Percentiles rank a stretch among this genome's conserved stretches.
Evolutionary conservation across 64 coral and sea anemone species (phyloP).

Genomic region (Astreopora myriophthalma): DNA sequence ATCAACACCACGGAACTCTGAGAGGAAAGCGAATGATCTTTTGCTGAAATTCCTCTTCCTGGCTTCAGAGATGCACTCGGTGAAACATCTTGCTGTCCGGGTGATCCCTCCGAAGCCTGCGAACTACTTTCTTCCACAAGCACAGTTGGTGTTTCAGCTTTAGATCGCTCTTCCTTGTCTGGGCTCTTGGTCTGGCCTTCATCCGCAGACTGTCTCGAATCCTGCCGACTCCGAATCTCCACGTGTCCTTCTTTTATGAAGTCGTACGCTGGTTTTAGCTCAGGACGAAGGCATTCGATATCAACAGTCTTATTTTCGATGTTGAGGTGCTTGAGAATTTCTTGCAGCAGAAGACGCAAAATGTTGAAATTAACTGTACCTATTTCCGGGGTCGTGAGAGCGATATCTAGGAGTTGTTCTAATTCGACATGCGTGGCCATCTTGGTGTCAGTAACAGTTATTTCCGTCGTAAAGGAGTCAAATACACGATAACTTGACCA

Average conservation of each 20-base stretch:
- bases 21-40: not conserved
- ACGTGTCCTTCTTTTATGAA: conserved; percentile 66
- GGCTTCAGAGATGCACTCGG: not conserved
- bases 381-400: conserved; percentile 73
- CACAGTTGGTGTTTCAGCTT: not conserved
- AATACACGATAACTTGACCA: not conserved
- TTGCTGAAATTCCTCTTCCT: not conserved
- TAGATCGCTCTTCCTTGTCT: not conserved
- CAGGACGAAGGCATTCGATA: conserved; percentile 40
- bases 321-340: conserved; percentile 74
- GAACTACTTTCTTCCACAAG: not conserved
- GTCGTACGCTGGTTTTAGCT: conserved; percentile 69
- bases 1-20: conserved; percentile 37
- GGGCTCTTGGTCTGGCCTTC: not conserved
- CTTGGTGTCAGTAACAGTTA: not conserved
- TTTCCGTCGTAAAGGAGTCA: not conserved
- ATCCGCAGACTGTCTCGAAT: no score
- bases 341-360: conserved; percentile 72
- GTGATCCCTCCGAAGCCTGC: not conserved
- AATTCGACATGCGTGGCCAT: conserved; percentile 76
- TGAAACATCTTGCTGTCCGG: not conserved
- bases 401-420: conserved; percentile 78
- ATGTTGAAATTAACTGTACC: conserved; percentile 91
- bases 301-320: conserved; percentile 69
- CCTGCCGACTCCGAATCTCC: not conserved